A percentile compares a stretch with the other conserved stretches of the same genome.
Evolutionary conservation across 2,113 vertebrate species (phyloP).

Genomic region (Polypterus bichir): DNA sequence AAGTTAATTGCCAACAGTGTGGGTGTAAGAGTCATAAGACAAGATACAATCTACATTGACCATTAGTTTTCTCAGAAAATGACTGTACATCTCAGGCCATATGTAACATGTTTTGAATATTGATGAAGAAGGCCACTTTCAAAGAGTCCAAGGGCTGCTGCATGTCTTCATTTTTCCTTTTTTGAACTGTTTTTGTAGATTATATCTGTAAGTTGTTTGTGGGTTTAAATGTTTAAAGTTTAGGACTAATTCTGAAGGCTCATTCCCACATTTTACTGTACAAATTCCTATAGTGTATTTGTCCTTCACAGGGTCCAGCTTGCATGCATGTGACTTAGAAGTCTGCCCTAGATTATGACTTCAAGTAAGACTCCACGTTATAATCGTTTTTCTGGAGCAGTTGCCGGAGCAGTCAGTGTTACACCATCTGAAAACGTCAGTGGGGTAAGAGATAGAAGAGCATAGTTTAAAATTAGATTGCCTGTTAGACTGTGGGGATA

Average conservation of each 20-base stretch:
- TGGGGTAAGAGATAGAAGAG: slow-evolving; percentile 45
- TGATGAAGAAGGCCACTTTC: no score
- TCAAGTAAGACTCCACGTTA: slow-evolving; percentile 51
- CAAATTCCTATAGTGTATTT: not conserved
- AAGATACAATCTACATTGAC: no score
- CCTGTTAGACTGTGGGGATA: not conserved
- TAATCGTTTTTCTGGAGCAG: slow-evolving; percentile 52
- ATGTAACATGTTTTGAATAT: no score
- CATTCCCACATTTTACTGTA: not conserved
- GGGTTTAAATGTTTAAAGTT: not conserved
- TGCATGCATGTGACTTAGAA: slow-evolving; percentile 26
- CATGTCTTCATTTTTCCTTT: no score
- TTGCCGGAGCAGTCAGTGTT: slow-evolving; percentile 39
- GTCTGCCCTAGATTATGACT: slow-evolving; percentile 63
- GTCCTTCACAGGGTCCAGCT: slow-evolving; percentile 32
- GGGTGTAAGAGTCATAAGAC: no score
- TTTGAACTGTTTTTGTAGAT: no score
- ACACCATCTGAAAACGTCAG: slow-evolving; percentile 41
- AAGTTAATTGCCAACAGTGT: no score
- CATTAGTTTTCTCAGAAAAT: no score
- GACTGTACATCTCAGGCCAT: no score
- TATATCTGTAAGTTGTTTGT: no score
- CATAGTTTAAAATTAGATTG: no score
- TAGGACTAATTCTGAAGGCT: not conserved
- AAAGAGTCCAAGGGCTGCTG: no score